Evolutionary conservation across 2,113 vertebrate species (phyloP).

Genomic region (Bubo blakistoni): DNA sequence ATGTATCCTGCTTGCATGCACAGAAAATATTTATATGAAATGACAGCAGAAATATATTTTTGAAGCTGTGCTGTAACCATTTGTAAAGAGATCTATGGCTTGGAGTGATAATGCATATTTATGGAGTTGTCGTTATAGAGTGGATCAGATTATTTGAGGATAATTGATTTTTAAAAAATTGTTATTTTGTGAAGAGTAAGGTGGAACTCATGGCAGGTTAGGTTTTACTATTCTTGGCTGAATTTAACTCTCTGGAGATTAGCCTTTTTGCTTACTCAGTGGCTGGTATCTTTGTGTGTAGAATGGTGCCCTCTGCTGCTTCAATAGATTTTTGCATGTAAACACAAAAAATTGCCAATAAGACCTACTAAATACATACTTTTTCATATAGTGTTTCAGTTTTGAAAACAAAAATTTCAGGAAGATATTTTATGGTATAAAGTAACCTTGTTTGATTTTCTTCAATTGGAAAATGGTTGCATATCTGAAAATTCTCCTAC

Average conservation of each 20-base stretch:
- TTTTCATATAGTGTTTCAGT: not conserved
- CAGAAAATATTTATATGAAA: not conserved
- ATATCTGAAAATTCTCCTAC: not conserved
- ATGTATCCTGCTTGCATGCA: not conserved
- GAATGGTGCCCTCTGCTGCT: constrained; percentile 54
- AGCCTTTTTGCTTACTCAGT: not conserved
- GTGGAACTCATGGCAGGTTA: not conserved
- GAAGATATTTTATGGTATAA: not conserved
- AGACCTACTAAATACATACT: not conserved
- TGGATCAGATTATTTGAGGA: not conserved
- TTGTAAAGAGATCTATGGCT: not conserved
- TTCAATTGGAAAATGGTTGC: not conserved
- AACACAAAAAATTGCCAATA: not conserved
- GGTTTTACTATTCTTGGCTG: not conserved
- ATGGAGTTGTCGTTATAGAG: not conserved
- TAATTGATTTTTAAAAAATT: not conserved
- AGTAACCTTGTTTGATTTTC: not conserved
- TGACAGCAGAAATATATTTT: not conserved
- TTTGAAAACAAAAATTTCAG: not conserved
- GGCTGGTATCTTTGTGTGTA: not conserved
- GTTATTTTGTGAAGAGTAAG: not conserved
- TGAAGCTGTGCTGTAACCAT: not conserved
- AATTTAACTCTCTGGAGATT: not conserved
- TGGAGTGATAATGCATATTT: not conserved
- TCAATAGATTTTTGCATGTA: not conserved